Evolutionary conservation across 2,888 invertebrate species (phyloP), one percentile per base, ranked within the genome.

Genomic region (Pardosa pseudoannulata): DNA sequence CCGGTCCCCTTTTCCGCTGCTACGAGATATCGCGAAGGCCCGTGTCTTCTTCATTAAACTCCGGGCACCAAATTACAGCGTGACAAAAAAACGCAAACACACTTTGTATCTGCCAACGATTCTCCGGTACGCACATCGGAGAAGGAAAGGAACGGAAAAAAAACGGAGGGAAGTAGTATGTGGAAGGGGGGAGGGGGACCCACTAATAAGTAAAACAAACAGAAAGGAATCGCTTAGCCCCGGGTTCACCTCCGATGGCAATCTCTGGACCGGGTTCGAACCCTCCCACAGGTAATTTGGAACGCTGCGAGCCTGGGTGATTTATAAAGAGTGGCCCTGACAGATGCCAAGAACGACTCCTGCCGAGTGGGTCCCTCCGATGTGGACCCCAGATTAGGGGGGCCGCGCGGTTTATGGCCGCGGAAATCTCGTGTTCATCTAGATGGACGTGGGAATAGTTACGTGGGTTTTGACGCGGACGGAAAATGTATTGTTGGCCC

Each of bases 231-330:
- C 85, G 85, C 85, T 85, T 79, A 85, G 79, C 74, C 85, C 68
- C 28, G 79, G 62, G 79, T 74, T 79, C 85, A 79, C 67, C 85
- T 50, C 85, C 75, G 86, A 86, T 74, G 67, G 75, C 74, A 79
- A 79, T 79, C 79, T 46, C 32, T n/a, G 65, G 27, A 64, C 64
- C 79, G 16, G 65, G 79, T 65, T 28, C 62, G 75, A 70, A 46
- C 70, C 86, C 86, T 79, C 86, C 86, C 78, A 86, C 79, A 70
- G 86, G 79, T 86, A 86, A 86, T 86, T 86, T 79, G 86, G 86
- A n/a, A 74, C 70, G 86, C 78, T 79, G 71, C 74, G n/a, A 32
- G 79, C 46, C 16, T 16, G 13, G 86, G 79, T 86, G 86, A 86
- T 86, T 86, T 86, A 86, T 86, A n/a, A 86, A 78, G 68, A 56